These are phyloP conservation scores for Lasioglossum albipes DNA, from an alignment of 1,140 invertebrate genomes.

Conservation along the genomic window DNA sequence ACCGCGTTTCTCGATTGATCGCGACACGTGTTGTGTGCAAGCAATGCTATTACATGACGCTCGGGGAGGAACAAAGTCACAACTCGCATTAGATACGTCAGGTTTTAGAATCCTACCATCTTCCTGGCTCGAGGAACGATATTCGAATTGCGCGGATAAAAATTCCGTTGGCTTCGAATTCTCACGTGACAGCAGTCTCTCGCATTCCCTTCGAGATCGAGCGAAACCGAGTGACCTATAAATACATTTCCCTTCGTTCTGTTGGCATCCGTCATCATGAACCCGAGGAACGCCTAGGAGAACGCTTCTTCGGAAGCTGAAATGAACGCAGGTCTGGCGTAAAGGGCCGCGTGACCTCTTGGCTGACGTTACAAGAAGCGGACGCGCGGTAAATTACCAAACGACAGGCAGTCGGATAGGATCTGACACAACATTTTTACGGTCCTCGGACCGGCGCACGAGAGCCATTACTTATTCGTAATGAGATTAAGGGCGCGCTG, in stretches of 20 bases:
- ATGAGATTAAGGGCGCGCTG: slow-evolving; percentile 69
- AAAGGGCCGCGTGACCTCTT: slow-evolving; percentile 58
- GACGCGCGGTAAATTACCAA: slow-evolving; percentile 66
- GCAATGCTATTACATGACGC: no score
- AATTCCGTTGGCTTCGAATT: no score
- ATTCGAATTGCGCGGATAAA: no score
- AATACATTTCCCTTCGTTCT: not conserved
- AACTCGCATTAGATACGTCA: no score
- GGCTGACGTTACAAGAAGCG: not conserved
- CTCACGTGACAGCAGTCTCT: not conserved
- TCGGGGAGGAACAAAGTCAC: no score
- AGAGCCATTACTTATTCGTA: slow-evolving; percentile 68
- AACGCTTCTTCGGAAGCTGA: slow-evolving; percentile 48
- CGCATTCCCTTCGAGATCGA: slow-evolving; percentile 5
- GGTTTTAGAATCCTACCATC: no score
- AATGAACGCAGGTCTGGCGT: slow-evolving; percentile 32
- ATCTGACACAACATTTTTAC: slow-evolving; percentile 76
- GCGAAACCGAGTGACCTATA: slow-evolving; percentile 19
- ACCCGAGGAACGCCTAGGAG: not conserved
- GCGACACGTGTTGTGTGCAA: not conserved
- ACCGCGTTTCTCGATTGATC: not conserved
- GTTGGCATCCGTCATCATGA: not conserved
- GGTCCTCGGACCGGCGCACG: slow-evolving; percentile 51
- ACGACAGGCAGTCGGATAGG: slow-evolving; percentile 58
- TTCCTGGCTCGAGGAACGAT: no score